Evolutionary conservation across 1,140 invertebrate species (phyloP).

Genomic region (Galendromus occidentalis): DNA sequence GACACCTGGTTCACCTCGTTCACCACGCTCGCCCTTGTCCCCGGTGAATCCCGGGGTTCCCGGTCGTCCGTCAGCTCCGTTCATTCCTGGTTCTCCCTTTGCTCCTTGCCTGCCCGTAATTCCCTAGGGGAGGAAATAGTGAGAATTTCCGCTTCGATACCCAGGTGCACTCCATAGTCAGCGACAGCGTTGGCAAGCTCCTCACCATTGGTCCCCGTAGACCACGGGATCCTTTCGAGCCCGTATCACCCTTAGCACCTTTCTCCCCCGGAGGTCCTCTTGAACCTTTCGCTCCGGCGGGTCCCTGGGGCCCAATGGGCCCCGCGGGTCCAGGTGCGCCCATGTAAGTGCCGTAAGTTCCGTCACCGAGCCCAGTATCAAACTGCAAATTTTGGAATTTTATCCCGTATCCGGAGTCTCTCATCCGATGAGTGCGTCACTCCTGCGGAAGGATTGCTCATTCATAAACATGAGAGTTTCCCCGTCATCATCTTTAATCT

Average conservation of each 20-base stretch:
- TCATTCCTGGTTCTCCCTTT: background rate
- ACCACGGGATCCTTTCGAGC: constrained; percentile 16
- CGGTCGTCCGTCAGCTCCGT: background rate
- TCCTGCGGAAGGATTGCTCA: no score
- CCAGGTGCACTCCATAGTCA: no score
- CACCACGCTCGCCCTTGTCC: background rate
- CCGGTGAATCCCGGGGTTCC: background rate
- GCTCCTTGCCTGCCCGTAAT: background rate
- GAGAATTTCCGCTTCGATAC: no score
- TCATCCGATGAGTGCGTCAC: no score
- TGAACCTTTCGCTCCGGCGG: background rate
- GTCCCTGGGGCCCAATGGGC: background rate
- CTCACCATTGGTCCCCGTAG: constrained; percentile 15
- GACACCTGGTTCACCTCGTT: background rate
- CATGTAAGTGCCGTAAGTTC: constrained; percentile 5
- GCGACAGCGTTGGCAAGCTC: background rate
- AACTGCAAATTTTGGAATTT: background rate
- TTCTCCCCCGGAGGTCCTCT: background rate
- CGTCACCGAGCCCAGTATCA: background rate
- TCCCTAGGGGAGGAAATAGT: no score
- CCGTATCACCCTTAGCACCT: constrained; percentile 14
- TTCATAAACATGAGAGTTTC: no score
- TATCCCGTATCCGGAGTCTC: background rate
- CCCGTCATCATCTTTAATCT: background rate
- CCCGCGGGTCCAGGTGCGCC: constrained; percentile 7